phyloP scores from a whole-genome alignment of 92 coral and sea anemone species.

The Metridium senile region DNA sequence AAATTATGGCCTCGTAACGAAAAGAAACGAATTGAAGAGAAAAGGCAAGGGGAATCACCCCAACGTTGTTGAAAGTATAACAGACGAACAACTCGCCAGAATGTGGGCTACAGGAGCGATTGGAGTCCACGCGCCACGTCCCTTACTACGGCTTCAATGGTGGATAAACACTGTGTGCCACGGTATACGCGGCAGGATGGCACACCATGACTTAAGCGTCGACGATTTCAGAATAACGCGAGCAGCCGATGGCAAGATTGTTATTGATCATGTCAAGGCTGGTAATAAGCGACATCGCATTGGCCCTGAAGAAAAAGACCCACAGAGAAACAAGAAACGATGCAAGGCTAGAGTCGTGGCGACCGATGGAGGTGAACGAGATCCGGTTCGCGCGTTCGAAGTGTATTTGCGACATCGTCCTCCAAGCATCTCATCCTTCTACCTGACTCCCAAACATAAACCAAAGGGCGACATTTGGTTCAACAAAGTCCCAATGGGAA shows the following conservation, averaged over 20 bases:
- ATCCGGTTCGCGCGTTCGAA: slow-evolving; percentile 98
- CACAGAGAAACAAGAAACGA: slow-evolving; percentile 85
- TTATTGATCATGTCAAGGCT: slow-evolving; percentile 94
- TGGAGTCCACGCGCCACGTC: slow-evolving; percentile 97
- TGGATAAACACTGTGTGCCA: slow-evolving; percentile 99
- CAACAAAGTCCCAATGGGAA: slow-evolving; percentile 99
- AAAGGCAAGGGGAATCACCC: slow-evolving; percentile 99
- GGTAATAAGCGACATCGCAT: slow-evolving; percentile 84
- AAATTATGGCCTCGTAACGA: slow-evolving; percentile 95
- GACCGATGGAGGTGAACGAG: slow-evolving; percentile 98
- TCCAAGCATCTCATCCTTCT: slow-evolving; percentile 98
- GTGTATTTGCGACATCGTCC: slow-evolving; percentile 96
- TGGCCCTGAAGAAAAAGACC: slow-evolving; percentile 92
- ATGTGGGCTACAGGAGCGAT: slow-evolving; percentile 99
- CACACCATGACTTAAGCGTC: slow-evolving; percentile 96
- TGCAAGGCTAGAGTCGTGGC: slow-evolving; percentile 97
- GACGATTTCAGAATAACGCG: slow-evolving; percentile 99
- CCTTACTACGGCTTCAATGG: slow-evolving; percentile 95
- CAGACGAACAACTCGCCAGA: slow-evolving; percentile 97
- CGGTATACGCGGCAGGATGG: slow-evolving; percentile 99
- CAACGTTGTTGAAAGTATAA: slow-evolving; percentile 96
- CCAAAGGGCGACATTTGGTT: slow-evolving; percentile 99
- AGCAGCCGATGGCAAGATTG: slow-evolving; percentile 95
- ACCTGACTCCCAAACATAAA: slow-evolving; percentile 99
- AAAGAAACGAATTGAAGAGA: slow-evolving; percentile 96